phyloP scores from a whole-genome alignment of 2,797 vertebrate species.

The Galagoides demidoff region DNA sequence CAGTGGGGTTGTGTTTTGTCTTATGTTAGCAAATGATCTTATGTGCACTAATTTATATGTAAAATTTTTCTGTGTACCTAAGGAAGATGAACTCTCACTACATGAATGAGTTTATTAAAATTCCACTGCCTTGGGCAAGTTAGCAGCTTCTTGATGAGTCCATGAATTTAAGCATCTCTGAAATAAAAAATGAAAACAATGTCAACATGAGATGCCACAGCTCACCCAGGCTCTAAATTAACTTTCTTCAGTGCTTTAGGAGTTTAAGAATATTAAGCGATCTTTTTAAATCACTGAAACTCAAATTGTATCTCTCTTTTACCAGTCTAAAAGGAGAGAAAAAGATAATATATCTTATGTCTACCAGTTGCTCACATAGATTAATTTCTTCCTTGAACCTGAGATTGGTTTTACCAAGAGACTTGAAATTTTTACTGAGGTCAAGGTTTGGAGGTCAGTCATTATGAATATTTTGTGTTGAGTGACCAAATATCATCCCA shows the following conservation, averaged over 20 bases:
- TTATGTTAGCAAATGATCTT: not conserved
- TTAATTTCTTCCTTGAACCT: not conserved
- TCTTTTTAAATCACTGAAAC: not conserved
- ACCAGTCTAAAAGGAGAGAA: not conserved
- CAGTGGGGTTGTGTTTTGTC: not conserved
- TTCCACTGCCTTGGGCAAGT: not conserved
- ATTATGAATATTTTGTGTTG: not conserved
- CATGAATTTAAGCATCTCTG: not conserved
- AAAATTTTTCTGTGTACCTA: not conserved
- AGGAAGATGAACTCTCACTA: not conserved
- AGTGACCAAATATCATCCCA: not conserved
- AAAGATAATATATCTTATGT: not conserved
- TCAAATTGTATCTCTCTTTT: not conserved
- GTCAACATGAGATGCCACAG: not conserved
- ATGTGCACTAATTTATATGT: not conserved
- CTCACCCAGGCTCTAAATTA: not conserved
- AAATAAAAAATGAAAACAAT: constrained; percentile 9
- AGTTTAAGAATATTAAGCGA: not conserved
- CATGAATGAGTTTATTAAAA: constrained; percentile 32
- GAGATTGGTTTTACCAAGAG: not conserved
- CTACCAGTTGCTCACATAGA: not conserved
- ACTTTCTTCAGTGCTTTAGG: not conserved
- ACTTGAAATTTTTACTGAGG: not conserved
- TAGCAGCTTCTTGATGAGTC: constrained; percentile 5
- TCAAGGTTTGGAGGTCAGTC: not conserved